Base-by-base conservation (phyloP, 2,888 invertebrate species). In the Xiphydria camelus region DNA sequence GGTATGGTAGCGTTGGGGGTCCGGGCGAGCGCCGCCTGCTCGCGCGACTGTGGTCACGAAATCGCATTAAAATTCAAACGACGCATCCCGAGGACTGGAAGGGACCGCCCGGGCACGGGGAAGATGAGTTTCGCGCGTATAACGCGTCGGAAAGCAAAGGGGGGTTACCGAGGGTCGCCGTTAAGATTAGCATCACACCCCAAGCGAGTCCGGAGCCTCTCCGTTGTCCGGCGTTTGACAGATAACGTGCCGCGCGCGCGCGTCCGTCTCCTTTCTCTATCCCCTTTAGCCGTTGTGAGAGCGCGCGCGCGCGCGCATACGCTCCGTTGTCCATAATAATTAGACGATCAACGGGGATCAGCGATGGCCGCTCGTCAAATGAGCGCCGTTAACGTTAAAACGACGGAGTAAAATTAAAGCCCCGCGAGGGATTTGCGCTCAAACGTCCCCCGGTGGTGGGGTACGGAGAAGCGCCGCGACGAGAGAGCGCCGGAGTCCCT, bases 131-230 rank as follows among this genome's bases (percentile, higher is more conserved):
- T 51, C 37, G 44, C 37, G 47, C 9, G 14, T 20, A 4, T n/a
- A n/a, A n/a, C n/a, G n/a, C n/a, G n/a, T n/a, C 10, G 9, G 22
- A 35, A 7, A 9, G 6, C 35, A 15, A n/a, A 10, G 35, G 14
- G n/a, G 18, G 15, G 26, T 26, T 12, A 18, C 15, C 37, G 4
- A 7, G 40, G 22, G 47, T 39, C 40, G 33, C 45, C 48, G 55
- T 62, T 58, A 55, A 64, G 64, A 64, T 64, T 64, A 64, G 52
- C 58, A 64, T 64, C 62, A 22, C 38, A 43, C 43, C 43, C 50
- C 50, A 44, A 40, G 26, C 46, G 49, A 51, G 53, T 44, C 47
- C n/a, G 49, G 45, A 46, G 51, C 51, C 50, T 50, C 37, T 39
- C 25, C 31, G 45, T 35, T 44, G 47, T 35, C 48, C 45, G 47